Evolutionary conservation across 1,140 invertebrate genomes (phyloP), one percentile per base, ranked within the genome.

Genomic region (Zophobas morio): DNA sequence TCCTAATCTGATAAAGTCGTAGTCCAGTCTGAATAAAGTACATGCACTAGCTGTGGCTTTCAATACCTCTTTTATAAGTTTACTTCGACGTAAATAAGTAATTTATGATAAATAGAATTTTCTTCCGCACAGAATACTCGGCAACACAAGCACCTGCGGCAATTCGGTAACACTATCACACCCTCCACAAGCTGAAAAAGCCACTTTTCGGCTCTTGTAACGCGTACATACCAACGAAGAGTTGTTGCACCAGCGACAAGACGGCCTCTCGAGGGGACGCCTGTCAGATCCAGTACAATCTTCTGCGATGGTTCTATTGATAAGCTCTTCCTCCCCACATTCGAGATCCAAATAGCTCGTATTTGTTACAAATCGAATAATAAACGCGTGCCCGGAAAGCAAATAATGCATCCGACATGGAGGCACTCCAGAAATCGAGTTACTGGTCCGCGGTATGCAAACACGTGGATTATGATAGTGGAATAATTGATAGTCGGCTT

Each of bases 301-400:
- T 32, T 39, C 32, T 42, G 20, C 42, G 60, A 20, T 66, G 37
- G 40, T 66, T 40, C 60, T 66, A 66, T 66, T 66, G 60, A 66
- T 42, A 66, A 66, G 60, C 6, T 20, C 60, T 66, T 66, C 60
- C 60, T 42, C 60, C 60, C 60, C 39, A 51, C 70, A 72, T 72
- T 20, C 33, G n/a, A 42, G 39, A 73, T 40, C 33, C 39, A 54
- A 73, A 73, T 73, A 72, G 36, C 46, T 39, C 6, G 71, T 73
- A 73, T 73, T 73, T 73, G 49, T 73, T 73, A 73, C 71, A 73
- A 73, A 73, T 73, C 40, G 71, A 46, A 73, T 73, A 73, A 73
- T 73, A 73, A 73, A 73, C 46, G 71, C 71, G 71, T 73, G 71
- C 20, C 71, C 56, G 6, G 60, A 73, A 73, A 56, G 71, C 49